Evolutionary conservation across 2,888 invertebrate species (phyloP), one percentile per base, ranked within the genome.

Genomic region (Marasmarcha lunaedactyla): DNA sequence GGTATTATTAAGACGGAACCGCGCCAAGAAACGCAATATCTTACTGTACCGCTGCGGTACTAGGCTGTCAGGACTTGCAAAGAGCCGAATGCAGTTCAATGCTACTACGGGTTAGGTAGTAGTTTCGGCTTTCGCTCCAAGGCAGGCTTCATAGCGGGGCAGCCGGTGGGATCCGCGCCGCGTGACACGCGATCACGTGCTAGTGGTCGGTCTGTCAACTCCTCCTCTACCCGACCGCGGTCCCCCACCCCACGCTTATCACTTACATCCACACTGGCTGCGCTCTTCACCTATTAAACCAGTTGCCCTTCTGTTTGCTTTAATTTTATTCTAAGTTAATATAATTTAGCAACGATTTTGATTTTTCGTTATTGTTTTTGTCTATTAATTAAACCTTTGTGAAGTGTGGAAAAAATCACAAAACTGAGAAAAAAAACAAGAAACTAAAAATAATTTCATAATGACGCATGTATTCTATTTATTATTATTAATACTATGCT

Each of bases 151-250:
- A 63, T 56, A 57, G 57, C 47, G 51, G 55, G 59, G 56, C 56
- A 57, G 51, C 55, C 54, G 56, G 53, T 47, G 45, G 48, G 44
- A 48, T 47, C 52, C 55, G 54, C 44, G 52, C 65, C 61, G 59
- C 60, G 66, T 68, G 68, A 64, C 66, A 57, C 49, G 47, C 49
- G 51, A 64, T 65, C 71, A 70, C 65, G 68, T 67, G 65, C 49
- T 59, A 42, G 38, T 47, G 50, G 42, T 45, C 44, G 46, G 44
- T 50, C 40, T 44, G 41, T 42, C 43, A 44, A 50, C 20, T 38
- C 42, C 38, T 41, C 41, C 14, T 36, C 42, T 37, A 39, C 27
- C 42, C 7, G 38, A 39, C 36, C 40, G 34, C 42, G 40, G 40
- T 38, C 34, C 38, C 43, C 38, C 30, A 30, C 30, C 44, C 38